Conservation (phyloP, 2,113 vertebrate genomes). For the Macrotus californicus region DNA sequence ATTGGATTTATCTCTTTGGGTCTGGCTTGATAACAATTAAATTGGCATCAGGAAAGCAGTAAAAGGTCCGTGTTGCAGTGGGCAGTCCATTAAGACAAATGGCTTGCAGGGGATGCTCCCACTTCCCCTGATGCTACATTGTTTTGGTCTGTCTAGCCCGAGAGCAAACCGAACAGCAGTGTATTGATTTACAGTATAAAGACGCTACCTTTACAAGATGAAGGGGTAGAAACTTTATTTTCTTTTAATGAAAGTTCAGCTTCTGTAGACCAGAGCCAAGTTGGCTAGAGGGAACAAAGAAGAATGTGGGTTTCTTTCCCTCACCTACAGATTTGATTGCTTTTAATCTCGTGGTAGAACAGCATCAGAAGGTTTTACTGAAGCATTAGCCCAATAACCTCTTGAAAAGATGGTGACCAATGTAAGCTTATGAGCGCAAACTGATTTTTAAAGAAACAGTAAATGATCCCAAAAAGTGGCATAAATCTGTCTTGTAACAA, state of each 20-base stretch:
- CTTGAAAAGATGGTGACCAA: conserved; percentile 2
- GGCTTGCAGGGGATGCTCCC: background rate
- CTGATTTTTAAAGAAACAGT: background rate
- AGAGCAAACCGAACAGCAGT: conserved; percentile 43
- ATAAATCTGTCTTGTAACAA: background rate
- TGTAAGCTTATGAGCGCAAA: background rate
- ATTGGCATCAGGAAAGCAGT: background rate
- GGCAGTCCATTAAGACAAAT: conserved; percentile 49
- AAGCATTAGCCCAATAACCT: conserved; percentile 44
- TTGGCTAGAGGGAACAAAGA: background rate
- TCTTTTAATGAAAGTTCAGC: conserved; percentile 57
- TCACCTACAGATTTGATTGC: conserved; percentile 39
- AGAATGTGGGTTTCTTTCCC: background rate
- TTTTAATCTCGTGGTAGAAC: conserved; percentile 40
- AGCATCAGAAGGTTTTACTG: conserved; percentile 16
- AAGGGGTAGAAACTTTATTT: conserved; percentile 63
- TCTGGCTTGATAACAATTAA: conserved; percentile 42
- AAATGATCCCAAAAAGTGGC: background rate
- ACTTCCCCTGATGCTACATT: conserved; percentile 25
- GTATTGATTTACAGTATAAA: conserved; percentile 58
- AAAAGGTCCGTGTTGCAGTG: conserved; percentile 28
- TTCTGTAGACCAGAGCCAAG: conserved; percentile 36
- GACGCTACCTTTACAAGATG: conserved; percentile 52
- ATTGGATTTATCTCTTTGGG: conserved; percentile 29
- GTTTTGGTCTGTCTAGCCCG: conserved; percentile 27